Evolutionary conservation across 2,888 invertebrate genomes (phyloP).

Genomic region (Minunthozetes semirufus): DNA sequence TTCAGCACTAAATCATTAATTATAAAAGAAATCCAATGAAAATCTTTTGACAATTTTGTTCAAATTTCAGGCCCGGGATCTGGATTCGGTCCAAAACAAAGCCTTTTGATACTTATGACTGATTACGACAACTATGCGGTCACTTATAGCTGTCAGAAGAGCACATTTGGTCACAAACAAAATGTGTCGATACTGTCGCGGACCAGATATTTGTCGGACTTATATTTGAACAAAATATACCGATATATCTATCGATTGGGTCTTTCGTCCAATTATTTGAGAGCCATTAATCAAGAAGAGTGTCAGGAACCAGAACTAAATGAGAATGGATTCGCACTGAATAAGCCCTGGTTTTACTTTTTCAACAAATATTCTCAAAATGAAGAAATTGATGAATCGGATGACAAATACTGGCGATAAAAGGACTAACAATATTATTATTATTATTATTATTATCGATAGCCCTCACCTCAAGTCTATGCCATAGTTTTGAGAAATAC

Average conservation of each 20-base stretch:
- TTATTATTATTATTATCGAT: neutral
- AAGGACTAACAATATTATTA: neutral
- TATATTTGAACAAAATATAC: slow-evolving; percentile 24
- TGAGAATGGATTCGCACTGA: slow-evolving; percentile 19
- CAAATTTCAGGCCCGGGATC: neutral
- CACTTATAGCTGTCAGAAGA: slow-evolving; percentile 6
- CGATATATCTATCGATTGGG: slow-evolving; percentile 18
- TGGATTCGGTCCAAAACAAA: slow-evolving; percentile 12
- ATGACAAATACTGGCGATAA: slow-evolving; percentile 22
- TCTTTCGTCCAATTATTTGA: neutral
- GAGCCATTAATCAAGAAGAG: slow-evolving; percentile 15
- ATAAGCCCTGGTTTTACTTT: slow-evolving; percentile 23
- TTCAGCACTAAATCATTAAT: too few species aligned
- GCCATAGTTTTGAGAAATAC: too few species aligned
- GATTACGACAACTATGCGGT: slow-evolving; percentile 28
- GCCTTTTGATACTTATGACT: slow-evolving; percentile 4
- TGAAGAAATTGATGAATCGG: slow-evolving; percentile 4
- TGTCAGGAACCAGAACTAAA: slow-evolving; percentile 15
- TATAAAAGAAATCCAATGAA: neutral
- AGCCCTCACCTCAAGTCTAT: too few species aligned
- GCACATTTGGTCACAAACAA: slow-evolving; percentile 20
- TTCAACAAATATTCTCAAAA: neutral
- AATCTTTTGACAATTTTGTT: neutral
- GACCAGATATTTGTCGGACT: neutral
- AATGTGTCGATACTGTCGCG: neutral